Conservation (phyloP, 1,140 invertebrate genomes). For the Pemphigus obesinymphae region DNA sequence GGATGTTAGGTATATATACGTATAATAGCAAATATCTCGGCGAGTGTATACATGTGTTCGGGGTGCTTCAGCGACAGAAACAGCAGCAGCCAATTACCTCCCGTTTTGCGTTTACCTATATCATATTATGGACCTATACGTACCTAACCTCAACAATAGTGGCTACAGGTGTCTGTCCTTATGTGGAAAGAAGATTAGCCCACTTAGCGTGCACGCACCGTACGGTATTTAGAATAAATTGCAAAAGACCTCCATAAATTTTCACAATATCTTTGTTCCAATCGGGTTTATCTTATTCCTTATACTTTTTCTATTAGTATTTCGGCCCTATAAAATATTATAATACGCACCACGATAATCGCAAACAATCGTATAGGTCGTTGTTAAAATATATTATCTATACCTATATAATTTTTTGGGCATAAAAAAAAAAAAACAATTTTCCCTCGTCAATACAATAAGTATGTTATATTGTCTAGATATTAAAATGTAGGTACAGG, state of each 20-base stretch:
- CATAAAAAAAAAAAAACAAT: too few species aligned
- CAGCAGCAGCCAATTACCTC: conserved; percentile 4
- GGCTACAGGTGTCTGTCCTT: conserved; percentile 23
- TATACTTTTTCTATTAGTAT: background rate
- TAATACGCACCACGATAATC: too few species aligned
- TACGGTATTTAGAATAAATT: conserved; percentile 21
- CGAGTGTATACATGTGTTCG: background rate
- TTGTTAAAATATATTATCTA: too few species aligned
- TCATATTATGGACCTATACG: background rate
- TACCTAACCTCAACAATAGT: background rate
- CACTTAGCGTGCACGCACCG: conserved; percentile 7
- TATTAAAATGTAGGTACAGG: too few species aligned
- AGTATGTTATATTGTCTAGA: too few species aligned
- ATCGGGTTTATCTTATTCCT: background rate
- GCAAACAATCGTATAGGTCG: too few species aligned
- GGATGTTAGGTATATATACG: too few species aligned
- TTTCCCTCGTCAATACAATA: too few species aligned
- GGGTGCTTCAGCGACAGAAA: background rate
- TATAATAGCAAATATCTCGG: background rate
- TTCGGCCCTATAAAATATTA: background rate
- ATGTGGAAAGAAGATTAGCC: conserved; percentile 34
- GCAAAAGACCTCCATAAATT: conserved; percentile 6
- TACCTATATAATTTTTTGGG: too few species aligned
- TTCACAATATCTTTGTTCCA: conserved; percentile 2
- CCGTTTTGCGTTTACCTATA: background rate